Evolutionary conservation across 1,140 invertebrate species (phyloP).

Genomic region (Hetaerina americana): DNA sequence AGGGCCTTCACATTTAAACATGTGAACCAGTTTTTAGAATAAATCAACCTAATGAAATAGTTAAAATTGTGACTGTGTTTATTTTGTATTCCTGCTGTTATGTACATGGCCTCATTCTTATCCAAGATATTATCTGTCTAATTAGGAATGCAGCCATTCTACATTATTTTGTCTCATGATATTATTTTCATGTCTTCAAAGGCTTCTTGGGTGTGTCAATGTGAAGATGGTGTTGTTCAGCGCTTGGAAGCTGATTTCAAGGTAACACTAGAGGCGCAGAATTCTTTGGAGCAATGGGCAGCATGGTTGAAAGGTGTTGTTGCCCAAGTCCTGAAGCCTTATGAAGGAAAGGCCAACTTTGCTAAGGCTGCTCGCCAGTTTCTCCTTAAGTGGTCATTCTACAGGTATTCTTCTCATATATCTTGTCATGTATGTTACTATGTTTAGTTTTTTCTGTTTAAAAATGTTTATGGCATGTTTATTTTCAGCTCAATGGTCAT

Average conservation of each 20-base stretch:
- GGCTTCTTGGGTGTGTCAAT: slow-evolving; percentile 96
- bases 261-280: slow-evolving; percentile 79
- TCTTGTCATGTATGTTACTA: neutral
- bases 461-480: slow-evolving; percentile 9
- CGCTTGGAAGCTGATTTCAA: slow-evolving; percentile 89
- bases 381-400: slow-evolving; percentile 97
- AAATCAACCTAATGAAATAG: too few species aligned
- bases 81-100: too few species aligned
- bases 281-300: slow-evolving; percentile 93
- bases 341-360: slow-evolving; percentile 72
- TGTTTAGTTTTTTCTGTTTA: neutral
- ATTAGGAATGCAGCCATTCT: too few species aligned
- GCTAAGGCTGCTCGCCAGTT: slow-evolving; percentile 87
- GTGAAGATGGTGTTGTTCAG: slow-evolving; percentile 73
- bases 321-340: slow-evolving; percentile 72
- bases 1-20: too few species aligned
- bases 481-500: slow-evolving; percentile 84
- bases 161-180: too few species aligned
- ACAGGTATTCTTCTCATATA: slow-evolving; percentile 48
- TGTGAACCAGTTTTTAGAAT: too few species aligned
- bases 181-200: slow-evolving; percentile 30
- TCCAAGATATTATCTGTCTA: too few species aligned
- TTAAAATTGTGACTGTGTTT: too few species aligned
- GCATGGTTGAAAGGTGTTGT: slow-evolving; percentile 90
- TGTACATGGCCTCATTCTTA: too few species aligned